Base-by-base conservation (phyloP, 2,888 invertebrate genomes). In the Caenorhabditis plicata region DNA sequence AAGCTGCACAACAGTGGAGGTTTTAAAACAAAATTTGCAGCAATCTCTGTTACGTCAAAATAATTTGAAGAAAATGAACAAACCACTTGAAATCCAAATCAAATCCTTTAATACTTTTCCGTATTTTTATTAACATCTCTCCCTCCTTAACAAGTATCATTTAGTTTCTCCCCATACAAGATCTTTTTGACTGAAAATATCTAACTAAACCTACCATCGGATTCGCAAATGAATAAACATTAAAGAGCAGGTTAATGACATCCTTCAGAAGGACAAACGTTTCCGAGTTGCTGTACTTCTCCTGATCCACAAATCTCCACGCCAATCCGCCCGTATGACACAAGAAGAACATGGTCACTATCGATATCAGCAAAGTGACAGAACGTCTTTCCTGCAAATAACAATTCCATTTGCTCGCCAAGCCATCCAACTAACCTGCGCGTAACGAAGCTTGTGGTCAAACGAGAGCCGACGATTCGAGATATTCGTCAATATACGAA, bases 281-380 rank as follows among this genome's bases (percentile, higher is more conserved):
- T 8, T 64, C 60, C 20, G 52, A 60, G 46, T 70, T 58, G 25
- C 68, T 66, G 45, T 71, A 71, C 40, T 70, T 62, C 27, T 54
- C 40, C 35, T 65, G 64, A 39, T 77, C 71, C 29, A 80, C 52
- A 36, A 78, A 73, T 31, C 79, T 73, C 44, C 75, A 69, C 7
- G 73, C 61, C 22, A 79, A 54, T 38, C 79, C 79, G 33, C 78
- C 75, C 67, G 80, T 80, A 46, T 80, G 80, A 46, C 80, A 80
- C 27, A 71, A 31, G 36, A 80, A 78, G 60, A 80, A 80, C 23
- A 75, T 60, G 13, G 74, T 54, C 19, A 80, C 77, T 29, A 80
- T 77, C 5, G 78, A 71, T 23, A 80, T 75, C 19, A 80, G 64
- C 9, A 80, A 65, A 35, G 70, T 72, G n/a, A 78, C 73, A 0